phyloP scores from a whole-genome alignment of 2,888 invertebrate species.

The Orthosia cruda region DNA sequence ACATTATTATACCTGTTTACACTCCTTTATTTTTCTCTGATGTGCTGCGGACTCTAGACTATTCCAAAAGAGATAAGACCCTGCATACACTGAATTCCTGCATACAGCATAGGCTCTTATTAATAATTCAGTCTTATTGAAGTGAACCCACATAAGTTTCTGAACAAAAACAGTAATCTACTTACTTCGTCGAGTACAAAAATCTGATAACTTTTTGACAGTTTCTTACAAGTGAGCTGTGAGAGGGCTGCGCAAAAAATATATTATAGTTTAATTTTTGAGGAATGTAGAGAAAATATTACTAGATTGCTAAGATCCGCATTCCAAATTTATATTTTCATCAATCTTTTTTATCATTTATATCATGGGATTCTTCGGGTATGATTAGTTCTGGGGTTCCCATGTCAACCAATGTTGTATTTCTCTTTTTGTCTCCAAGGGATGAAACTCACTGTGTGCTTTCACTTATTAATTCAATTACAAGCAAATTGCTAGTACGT shows the following conservation, averaged over 20 bases:
- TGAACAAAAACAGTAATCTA: not conserved
- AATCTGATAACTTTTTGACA: not conserved
- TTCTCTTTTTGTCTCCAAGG: too few species aligned
- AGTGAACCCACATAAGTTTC: not conserved
- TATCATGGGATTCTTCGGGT: not conserved
- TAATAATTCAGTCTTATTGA: slow-evolving; percentile 20
- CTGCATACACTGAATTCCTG: not conserved
- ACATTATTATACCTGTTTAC: not conserved
- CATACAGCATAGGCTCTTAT: not conserved
- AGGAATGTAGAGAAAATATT: too few species aligned
- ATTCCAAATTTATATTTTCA: not conserved
- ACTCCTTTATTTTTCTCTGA: not conserved
- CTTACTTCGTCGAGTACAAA: slow-evolving; percentile 5
- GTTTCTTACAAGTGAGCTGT: slow-evolving; percentile 5
- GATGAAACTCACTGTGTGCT: too few species aligned
- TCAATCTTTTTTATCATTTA: not conserved
- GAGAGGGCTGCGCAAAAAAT: not conserved
- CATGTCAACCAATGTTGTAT: not conserved
- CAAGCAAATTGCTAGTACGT: too few species aligned
- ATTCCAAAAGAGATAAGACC: not conserved
- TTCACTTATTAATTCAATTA: too few species aligned
- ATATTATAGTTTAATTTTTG: too few species aligned
- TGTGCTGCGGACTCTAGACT: not conserved
- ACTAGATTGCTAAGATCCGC: not conserved
- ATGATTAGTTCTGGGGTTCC: not conserved